phyloP scores from a whole-genome alignment of 2,797 vertebrate species.

The Cirrhinus mrigala region DNA sequence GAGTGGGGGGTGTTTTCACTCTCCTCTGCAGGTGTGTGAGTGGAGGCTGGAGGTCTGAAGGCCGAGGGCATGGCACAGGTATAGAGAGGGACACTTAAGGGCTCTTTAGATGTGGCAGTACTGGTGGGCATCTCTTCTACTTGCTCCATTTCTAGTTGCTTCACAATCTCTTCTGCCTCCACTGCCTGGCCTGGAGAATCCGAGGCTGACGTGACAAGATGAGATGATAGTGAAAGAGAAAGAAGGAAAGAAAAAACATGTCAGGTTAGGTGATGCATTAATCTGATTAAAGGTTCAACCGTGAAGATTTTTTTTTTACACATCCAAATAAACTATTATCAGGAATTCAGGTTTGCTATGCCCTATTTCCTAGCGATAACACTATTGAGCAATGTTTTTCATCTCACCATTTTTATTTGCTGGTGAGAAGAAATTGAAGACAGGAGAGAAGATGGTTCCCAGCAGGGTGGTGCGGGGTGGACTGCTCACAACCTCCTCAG shows the following conservation, averaged over 20 bases:
- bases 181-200: constrained; percentile 94
- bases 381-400: not conserved
- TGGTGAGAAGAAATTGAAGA: constrained; percentile 99
- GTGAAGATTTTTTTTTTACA: not conserved
- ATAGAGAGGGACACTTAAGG: constrained; percentile 70
- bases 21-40: constrained; percentile 79
- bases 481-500: constrained; percentile 79
- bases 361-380: not conserved
- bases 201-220: constrained; percentile 86
- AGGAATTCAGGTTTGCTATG: not conserved
- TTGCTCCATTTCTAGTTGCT: constrained; percentile 95
- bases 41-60: constrained; percentile 75
- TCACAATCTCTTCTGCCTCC: constrained; percentile 96
- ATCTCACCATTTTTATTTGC: constrained; percentile 93
- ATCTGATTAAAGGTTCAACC: not conserved
- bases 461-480: constrained; percentile 93
- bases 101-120: constrained; percentile 79
- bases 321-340: not conserved
- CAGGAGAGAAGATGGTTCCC: constrained; percentile 98
- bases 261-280: not conserved
- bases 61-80: constrained; percentile 81
- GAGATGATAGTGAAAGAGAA: not conserved
- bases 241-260: not conserved
- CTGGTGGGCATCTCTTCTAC: constrained; percentile 90
- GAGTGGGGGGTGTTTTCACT: constrained; percentile 80